These are phyloP conservation scores for Caranx ignobilis DNA, from an alignment of 2,113 vertebrate species.

Conservation along the genomic window DNA sequence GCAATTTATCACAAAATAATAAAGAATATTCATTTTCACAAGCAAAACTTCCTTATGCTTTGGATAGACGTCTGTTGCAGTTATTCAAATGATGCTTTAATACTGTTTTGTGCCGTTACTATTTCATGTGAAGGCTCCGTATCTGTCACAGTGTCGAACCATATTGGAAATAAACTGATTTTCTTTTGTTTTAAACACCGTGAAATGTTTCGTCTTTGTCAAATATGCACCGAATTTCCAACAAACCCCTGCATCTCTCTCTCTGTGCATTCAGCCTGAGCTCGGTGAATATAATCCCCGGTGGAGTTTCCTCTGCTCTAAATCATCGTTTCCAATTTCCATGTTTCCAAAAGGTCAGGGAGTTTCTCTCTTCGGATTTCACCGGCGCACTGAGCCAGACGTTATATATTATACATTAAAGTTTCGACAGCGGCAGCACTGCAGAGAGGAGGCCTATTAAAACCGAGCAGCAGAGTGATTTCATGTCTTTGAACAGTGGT, in stretches of 20 bases:
- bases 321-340: constrained; percentile 43
- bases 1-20: background rate
- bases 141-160: background rate
- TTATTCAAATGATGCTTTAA: no score
- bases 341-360: constrained; percentile 62
- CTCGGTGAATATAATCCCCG: constrained; percentile 32
- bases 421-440: constrained; percentile 9
- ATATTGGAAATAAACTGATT: background rate
- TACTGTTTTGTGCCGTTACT: no score
- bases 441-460: constrained; percentile 34
- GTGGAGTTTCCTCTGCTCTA: constrained; percentile 34
- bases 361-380: constrained; percentile 40
- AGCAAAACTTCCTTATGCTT: background rate
- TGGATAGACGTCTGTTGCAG: no score
- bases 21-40: background rate
- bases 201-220: background rate
- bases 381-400: constrained; percentile 22
- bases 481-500: constrained; percentile 31
- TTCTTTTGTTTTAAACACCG: background rate
- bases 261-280: constrained; percentile 23
- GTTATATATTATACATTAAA: constrained; percentile 59
- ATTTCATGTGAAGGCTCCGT: background rate
- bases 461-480: constrained; percentile 31
- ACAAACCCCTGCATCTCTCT: background rate
- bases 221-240: background rate